Evolutionary conservation across 2,797 vertebrate genomes (phyloP).

Genomic region (Xenops minutus): DNA sequence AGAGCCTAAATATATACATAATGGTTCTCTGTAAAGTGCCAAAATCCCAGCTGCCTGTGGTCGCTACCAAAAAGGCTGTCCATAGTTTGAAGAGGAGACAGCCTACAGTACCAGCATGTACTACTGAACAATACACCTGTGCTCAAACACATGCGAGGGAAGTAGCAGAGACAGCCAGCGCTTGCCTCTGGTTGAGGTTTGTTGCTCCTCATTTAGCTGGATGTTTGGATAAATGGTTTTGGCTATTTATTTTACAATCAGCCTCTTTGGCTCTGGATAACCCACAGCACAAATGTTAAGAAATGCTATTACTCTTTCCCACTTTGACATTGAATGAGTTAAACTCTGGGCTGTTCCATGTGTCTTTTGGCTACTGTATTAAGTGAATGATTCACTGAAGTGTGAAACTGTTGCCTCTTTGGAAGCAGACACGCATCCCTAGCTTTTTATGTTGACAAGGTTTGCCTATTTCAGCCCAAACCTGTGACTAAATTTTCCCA

Average conservation of each 20-base stretch:
- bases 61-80: not conserved
- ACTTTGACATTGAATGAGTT: not conserved
- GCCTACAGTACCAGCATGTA: not conserved
- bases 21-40: not conserved
- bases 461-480: constrained; percentile 38
- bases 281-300: not conserved
- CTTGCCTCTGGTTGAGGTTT: not conserved
- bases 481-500: not conserved
- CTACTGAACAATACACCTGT: not conserved
- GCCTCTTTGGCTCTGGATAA: not conserved
- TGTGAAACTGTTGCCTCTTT: constrained; percentile 43
- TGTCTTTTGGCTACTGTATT: constrained; percentile 23
- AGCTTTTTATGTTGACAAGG: constrained; percentile 3
- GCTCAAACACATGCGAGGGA: not conserved
- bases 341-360: not conserved
- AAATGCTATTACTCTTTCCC: not conserved
- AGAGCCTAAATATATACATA: not conserved
- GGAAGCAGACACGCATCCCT: not conserved
- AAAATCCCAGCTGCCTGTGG: not conserved
- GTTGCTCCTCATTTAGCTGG: not conserved
- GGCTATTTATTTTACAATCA: not conserved
- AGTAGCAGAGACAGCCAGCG: not conserved
- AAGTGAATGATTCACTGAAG: constrained; percentile 46
- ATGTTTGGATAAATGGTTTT: not conserved
- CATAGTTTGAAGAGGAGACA: not conserved